Evolutionary conservation across 2,888 invertebrate species (phyloP), one percentile per base, ranked within the genome.

Genomic region (Lochmaea crataegi): DNA sequence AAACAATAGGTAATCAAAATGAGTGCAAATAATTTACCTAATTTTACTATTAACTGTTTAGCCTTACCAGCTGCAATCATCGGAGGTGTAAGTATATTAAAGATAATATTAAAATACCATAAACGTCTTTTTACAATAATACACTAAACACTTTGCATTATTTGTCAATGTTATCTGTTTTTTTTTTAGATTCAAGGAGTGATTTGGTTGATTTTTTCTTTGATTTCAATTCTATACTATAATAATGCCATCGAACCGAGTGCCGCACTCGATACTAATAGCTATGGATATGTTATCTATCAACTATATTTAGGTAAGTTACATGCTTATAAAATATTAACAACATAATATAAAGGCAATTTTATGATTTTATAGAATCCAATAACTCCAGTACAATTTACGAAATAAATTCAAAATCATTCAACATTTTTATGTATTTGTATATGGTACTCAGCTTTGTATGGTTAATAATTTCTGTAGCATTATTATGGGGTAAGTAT

Each of bases 181-280:
- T 53, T 56, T 66, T 74, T 74, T 69, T 57, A 77, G 77, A 53
- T 77, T 51, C 70, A 77, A 77, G 73, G 72, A 14, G 70, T 48
- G 2, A 22, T 56, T 68, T 77, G 77, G 77, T 53, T 69, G 0
- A 10, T 32, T 32, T 48, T 77, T 10, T 72, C 77, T 6, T 45
- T 77, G 51, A 48, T 74, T 18, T 65, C 74, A 12, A 77, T 77
- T 51, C 22, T 77, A 18, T 70, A 65, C 60, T 68, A 77, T 58
- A 61, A 77, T 42, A 56, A 67, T 9, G 68, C 56, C 4, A 75
- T 76, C n/a, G 68, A 60, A 65, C 41, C 67, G 16, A 58, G 41
- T n/a, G 26, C 48, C 11, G 48, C 18, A n/a, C 41, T 68, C 9
- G 16, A 61, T 7, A 1, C 9, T n/a, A 22, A 63, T 32, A 68